phyloP scores from a whole-genome alignment of 2,888 invertebrate species.

The Thereva nobilitata region DNA sequence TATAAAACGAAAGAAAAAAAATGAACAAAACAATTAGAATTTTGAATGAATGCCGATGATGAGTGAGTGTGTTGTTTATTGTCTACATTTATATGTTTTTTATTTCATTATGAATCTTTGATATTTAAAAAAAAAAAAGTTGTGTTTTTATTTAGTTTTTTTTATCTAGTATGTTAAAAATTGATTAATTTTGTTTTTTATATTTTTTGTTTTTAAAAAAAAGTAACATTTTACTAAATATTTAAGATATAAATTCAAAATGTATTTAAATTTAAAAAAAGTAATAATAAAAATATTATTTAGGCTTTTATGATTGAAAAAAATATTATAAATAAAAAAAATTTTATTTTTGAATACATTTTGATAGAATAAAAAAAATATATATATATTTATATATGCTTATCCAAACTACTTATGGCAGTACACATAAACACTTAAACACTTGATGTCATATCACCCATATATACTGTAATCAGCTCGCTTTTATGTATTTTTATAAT shows the following conservation, averaged over 20 bases:
- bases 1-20: conserved; percentile 3
- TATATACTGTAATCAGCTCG: conserved; percentile 1
- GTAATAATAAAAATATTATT: background rate
- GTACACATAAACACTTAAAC: conserved; percentile 39
- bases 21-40: background rate
- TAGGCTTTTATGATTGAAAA: conserved; percentile 4
- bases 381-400: conserved; percentile 36
- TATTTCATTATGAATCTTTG: conserved; percentile 13
- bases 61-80: conserved; percentile 33
- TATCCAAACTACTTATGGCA: conserved; percentile 44
- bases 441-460: background rate
- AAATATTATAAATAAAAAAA: conserved; percentile 10
- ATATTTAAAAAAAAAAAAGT: conserved; percentile 2
- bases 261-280: conserved; percentile 40
- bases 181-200: background rate
- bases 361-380: background rate
- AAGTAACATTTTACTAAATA: conserved; percentile 14
- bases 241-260: conserved; percentile 21
- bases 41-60: conserved; percentile 19
- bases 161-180: conserved; percentile 9
- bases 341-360: conserved; percentile 28
- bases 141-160: background rate
- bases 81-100: conserved; percentile 31
- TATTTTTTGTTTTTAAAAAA: conserved; percentile 8
- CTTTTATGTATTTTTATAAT: conserved; percentile 23